A percentile compares a stretch with the other conserved stretches of the same genome.
phyloP scores from a whole-genome alignment of 2,797 vertebrate genomes.

The Danio aesculapii region DNA sequence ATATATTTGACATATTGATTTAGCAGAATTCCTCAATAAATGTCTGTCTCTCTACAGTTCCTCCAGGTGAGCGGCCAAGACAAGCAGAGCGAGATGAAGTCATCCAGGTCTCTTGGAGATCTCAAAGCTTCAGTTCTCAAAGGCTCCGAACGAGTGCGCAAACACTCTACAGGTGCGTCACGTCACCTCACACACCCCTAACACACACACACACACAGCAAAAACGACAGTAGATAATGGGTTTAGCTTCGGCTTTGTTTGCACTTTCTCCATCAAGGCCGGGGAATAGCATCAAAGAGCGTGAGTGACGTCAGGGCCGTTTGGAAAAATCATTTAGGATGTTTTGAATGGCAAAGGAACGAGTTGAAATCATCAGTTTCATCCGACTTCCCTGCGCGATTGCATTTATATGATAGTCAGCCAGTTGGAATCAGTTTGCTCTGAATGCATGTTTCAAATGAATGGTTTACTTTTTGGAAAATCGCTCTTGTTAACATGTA shows the following conservation, averaged over 20 bases:
- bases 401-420: constrained; percentile 2
- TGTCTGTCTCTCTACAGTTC: constrained; percentile 70
- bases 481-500: neutral
- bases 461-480: neutral
- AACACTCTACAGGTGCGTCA: constrained; percentile 88
- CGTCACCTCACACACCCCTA: constrained; percentile 13
- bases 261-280: constrained; percentile 14
- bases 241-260: constrained; percentile 1
- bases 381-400: neutral
- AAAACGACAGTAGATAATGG: neutral
- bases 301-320: constrained; percentile 15
- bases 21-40: constrained; percentile 52
- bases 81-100: constrained; percentile 91
- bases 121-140: constrained; percentile 90
- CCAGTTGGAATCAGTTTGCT: neutral
- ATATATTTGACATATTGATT: neutral
- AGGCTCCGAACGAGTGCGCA: constrained; percentile 87
- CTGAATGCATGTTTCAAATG: neutral
- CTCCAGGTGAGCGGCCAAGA: constrained; percentile 88
- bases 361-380: neutral
- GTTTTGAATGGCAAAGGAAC: constrained; percentile 22
- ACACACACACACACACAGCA: constrained; percentile 19
- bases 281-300: constrained; percentile 31
- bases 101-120: constrained; percentile 91
- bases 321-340: constrained; percentile 24